A percentile compares a stretch with the other conserved stretches of the same genome.
These are phyloP conservation scores for Barnardius zonarius DNA, from an alignment of 2,113 vertebrate genomes.

Conservation along the genomic window DNA sequence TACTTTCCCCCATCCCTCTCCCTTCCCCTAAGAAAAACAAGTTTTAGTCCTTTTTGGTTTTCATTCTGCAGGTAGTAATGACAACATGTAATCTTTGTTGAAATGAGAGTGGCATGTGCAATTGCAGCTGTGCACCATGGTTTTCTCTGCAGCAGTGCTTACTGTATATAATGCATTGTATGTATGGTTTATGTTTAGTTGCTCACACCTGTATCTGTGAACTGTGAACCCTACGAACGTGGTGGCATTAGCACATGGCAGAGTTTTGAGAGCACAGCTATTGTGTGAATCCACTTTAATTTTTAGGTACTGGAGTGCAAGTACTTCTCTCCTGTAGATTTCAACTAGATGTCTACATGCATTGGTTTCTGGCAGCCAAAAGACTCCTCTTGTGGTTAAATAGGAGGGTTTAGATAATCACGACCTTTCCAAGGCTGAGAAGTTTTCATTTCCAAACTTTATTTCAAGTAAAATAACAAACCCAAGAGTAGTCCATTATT, in stretches of 20 bases:
- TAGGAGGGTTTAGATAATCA: neutral
- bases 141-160: neutral
- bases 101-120: neutral
- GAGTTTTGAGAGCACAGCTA: neutral
- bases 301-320: conserved; percentile 8
- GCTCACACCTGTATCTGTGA: neutral
- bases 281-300: neutral
- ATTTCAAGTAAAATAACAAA: neutral
- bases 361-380: neutral
- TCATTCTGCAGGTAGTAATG: neutral
- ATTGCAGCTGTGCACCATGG: neutral
- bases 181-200: neutral
- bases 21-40: neutral
- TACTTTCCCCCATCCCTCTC: neutral
- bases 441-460: neutral
- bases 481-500: neutral
- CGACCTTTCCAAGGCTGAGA: neutral
- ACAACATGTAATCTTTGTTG: neutral
- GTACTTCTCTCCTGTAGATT: neutral
- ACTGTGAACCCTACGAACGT: neutral
- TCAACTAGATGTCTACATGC: neutral
- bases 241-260: neutral
- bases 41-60: neutral
- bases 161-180: neutral
- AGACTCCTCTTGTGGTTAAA: neutral